Evolutionary conservation across 2,797 vertebrate species (phyloP), one percentile per base, ranked within the genome.

Genomic region (Paramormyrops hopkinsi): DNA sequence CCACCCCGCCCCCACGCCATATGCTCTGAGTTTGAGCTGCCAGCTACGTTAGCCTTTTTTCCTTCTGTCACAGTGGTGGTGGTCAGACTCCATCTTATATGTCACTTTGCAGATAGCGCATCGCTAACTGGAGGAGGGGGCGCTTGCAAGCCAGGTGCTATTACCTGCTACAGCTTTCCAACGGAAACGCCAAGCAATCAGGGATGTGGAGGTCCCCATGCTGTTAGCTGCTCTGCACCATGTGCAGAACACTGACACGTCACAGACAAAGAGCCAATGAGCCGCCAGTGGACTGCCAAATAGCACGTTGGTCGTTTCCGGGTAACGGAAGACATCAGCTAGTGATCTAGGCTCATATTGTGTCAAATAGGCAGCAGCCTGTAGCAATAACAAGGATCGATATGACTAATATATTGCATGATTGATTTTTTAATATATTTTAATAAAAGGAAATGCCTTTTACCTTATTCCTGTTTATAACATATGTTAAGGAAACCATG

Each of bases 11-110:
- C 62, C 65, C 56, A 91, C 91, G 88, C 92, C 92, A 93, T 94
- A 94, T 94, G 94, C 89, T 94, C 91, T 87, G 88, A 91, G 90
- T 92, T 91, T 92, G 92, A 90, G 83, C 79, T 93, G 92, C 92
- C 93, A 93, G 91, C 51, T 89, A 83, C 73, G 76, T 91, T 91
- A 89, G 50, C 82, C 87, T 84, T 90, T 91, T 90, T 91, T 53
- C 92, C 90, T 92, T 92, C 90, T 91, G 88, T 91, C 90, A 25
- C 90, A 37, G 89, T 86, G 89, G 90, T 87, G 89, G 88, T 73
- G 82, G 22, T 59, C 76, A 89, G 25, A 44, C 59, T 59, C 41
- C 88, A 82, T 65, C 87, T 87, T 90, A 62, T 54, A 37, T 54
- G 85, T 12, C 51, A 37, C 19, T 19, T 41, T 48, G 25, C 14